Base-by-base conservation (phyloP, 2,797 vertebrate species). In the Balearica regulorum region DNA sequence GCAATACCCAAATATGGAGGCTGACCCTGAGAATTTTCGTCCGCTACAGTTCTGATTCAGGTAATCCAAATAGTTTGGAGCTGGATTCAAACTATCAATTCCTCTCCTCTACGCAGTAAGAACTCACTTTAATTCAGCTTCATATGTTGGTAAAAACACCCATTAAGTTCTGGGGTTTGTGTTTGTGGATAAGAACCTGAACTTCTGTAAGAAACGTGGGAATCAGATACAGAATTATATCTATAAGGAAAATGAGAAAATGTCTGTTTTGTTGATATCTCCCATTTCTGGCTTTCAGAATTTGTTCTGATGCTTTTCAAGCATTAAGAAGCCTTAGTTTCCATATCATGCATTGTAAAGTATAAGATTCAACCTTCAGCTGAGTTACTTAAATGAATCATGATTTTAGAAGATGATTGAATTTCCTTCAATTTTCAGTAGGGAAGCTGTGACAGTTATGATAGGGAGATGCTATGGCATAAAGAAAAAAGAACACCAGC, bases 281-380 rank as follows among this genome's bases (percentile, higher is more conserved):
- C 15, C 26, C 5, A 24, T 95, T 91, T 90, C 58, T 72, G 39
- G 35, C 33, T 90, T 78, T 82, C 88, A 83, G 61, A 81, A 78
- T 61, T 75, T 28, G 2, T 55, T 77, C 46, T 55, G 87, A 49
- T 51, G 24, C 8, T 66, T 90, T 94, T 88, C 14, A 60, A 75
- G 16, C 35, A 68, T 35, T 87, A 93, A 80, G 48, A 64, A 71
- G 5, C 22, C 11, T 75, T 68, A 21, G 33, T 90, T 94, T 93
- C 46, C 37, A 4, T 77, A 53, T 54, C n/a, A 60, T 29, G 24
- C 37, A 18, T 64, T 64, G n/a, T 49, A 29, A 94, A 75, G n/a
- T 29, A 25, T 31, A 87, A 70, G 24, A 73, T 29, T n/a, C 65
- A 61, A 69, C 18, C 19, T 91, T 95, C 70, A 61, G 26, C 53